Conservation (phyloP, 2,113 vertebrate genomes). For the Cisticola juncidis region DNA sequence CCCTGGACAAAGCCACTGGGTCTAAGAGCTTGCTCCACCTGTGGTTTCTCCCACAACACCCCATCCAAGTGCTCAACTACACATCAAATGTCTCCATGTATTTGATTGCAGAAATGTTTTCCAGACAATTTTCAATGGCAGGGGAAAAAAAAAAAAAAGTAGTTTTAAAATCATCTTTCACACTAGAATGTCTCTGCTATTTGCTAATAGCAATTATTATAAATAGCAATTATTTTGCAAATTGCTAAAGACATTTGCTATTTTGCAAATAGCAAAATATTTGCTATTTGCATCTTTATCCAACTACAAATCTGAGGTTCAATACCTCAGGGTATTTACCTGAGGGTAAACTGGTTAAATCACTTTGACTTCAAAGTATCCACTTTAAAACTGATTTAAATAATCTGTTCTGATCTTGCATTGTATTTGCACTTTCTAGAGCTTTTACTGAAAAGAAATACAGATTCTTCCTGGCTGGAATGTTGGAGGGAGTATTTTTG, state of each 20-base stretch:
- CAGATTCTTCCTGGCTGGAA: background rate
- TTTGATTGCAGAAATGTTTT: background rate
- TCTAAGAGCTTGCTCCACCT: background rate
- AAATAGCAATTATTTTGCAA: no score
- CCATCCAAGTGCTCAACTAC: background rate
- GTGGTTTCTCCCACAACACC: background rate
- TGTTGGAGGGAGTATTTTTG: background rate
- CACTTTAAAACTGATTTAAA: background rate
- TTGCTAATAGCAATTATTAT: no score
- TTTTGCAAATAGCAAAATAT: no score
- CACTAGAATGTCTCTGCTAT: background rate
- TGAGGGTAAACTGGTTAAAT: background rate
- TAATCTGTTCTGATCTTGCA: background rate
- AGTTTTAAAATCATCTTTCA: background rate
- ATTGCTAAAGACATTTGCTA: no score
- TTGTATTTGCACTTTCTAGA: background rate
- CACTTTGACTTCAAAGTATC: background rate
- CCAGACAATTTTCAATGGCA: background rate
- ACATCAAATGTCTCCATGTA: rapidly evolving
- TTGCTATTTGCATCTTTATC: background rate
- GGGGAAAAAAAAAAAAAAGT: background rate
- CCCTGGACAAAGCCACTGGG: background rate
- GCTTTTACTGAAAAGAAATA: background rate
- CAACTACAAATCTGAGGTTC: background rate
- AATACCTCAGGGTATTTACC: background rate